phyloP scores from a whole-genome alignment of 2,888 invertebrate genomes.

The Cacoxenus indagator region DNA sequence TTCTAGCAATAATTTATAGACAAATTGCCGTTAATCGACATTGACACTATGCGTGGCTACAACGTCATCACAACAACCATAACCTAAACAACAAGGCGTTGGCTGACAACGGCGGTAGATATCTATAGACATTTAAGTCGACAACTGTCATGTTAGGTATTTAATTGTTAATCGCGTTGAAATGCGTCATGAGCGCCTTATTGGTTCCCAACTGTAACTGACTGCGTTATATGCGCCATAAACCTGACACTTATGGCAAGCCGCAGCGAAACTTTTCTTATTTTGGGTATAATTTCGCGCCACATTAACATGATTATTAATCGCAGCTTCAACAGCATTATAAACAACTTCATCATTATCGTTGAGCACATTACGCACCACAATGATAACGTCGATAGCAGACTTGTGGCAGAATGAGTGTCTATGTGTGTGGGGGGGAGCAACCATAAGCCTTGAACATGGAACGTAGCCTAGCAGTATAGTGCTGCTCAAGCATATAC shows the following conservation, averaged over 20 bases:
- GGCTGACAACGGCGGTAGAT: background rate
- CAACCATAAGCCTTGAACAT: background rate
- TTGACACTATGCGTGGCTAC: background rate
- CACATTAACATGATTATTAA: slow-evolving; percentile 60
- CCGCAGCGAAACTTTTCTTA: slow-evolving; percentile 53
- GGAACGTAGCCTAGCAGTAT: background rate
- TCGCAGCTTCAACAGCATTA: slow-evolving; percentile 40
- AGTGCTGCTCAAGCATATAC: background rate
- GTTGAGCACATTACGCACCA: background rate
- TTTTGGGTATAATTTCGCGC: slow-evolving; percentile 56
- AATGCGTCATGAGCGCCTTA: slow-evolving; percentile 22
- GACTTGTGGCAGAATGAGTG: background rate
- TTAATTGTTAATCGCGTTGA: slow-evolving; percentile 27
- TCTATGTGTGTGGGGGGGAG: background rate
- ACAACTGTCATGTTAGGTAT: slow-evolving; percentile 37
- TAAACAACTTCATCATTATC: background rate
- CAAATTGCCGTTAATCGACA: too few species aligned
- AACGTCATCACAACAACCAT: background rate
- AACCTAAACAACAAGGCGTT: background rate
- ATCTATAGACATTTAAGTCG: slow-evolving; percentile 42
- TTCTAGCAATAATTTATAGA: too few species aligned
- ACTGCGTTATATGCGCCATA: background rate
- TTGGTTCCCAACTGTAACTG: background rate
- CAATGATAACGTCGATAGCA: background rate
- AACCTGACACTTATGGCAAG: background rate